A percentile compares a stretch with the other conserved stretches of the same genome.
Evolutionary conservation across 2,888 invertebrate species (phyloP).

Genomic region (Ochropacha duplaris): DNA sequence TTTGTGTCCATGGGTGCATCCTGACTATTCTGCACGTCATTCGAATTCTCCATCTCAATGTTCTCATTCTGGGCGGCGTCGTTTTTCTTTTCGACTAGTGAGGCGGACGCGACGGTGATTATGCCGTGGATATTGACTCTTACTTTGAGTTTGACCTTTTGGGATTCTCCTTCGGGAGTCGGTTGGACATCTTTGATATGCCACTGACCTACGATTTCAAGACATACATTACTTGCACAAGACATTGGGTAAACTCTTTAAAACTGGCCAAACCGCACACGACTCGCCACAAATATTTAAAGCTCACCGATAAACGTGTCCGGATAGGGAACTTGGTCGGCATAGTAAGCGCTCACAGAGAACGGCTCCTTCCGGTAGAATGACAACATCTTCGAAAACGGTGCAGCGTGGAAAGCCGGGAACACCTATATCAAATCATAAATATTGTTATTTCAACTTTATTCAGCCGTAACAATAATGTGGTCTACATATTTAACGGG

Average conservation of each 20-base stretch:
- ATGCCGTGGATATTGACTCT: slow-evolving; percentile 97
- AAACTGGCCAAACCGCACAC: background rate
- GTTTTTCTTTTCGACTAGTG: slow-evolving; percentile 89
- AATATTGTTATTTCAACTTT: no score
- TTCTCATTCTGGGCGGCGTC: slow-evolving; percentile 67
- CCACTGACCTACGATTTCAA: slow-evolving; percentile 84
- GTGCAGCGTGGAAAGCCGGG: slow-evolving; percentile 93
- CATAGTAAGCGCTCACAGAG: slow-evolving; percentile 92
- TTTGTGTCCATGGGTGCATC: slow-evolving; percentile 79
- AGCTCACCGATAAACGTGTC: slow-evolving; percentile 90
- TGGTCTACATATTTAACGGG: no score
- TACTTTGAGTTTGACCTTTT: slow-evolving; percentile 98
- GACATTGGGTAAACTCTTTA: background rate
- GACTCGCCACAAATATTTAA: background rate
- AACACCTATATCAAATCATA: slow-evolving; percentile 83
- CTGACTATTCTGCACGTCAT: slow-evolving; percentile 63
- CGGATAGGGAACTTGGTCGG: slow-evolving; percentile 88
- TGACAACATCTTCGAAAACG: slow-evolving; percentile 97
- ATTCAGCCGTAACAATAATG: no score
- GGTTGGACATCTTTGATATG: slow-evolving; percentile 92
- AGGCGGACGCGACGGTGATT: slow-evolving; percentile 93
- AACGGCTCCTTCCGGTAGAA: slow-evolving; percentile 96
- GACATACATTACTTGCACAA: slow-evolving; percentile 7
- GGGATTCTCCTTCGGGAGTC: slow-evolving; percentile 93
- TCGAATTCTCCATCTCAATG: slow-evolving; percentile 73